Evolutionary conservation across 2,113 vertebrate genomes (phyloP).

Genomic region (Morone chrysops): DNA sequence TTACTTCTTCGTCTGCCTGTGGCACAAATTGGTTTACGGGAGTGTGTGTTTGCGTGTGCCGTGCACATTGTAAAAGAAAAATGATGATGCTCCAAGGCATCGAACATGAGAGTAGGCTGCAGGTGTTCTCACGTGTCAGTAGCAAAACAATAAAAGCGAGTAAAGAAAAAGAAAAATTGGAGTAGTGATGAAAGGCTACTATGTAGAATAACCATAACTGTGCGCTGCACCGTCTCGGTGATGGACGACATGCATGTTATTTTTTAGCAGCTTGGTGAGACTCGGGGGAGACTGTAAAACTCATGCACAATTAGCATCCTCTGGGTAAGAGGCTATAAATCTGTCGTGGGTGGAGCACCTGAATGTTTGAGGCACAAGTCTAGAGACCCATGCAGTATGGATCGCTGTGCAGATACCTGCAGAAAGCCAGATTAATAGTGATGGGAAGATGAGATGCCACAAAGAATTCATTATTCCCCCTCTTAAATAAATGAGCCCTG

Average conservation of each 20-base stretch:
- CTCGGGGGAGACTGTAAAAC: conserved; percentile 30
- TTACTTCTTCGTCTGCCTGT: conserved; percentile 63
- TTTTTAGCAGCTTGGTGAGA: conserved; percentile 27
- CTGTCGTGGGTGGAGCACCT: background rate
- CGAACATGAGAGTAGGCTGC: conserved; percentile 13
- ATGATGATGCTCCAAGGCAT: conserved; percentile 26
- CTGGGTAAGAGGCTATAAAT: conserved; percentile 28
- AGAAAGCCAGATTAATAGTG: conserved; percentile 71
- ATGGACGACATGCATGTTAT: conserved; percentile 35
- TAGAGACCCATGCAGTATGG: conserved; percentile 22
- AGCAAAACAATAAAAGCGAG: background rate
- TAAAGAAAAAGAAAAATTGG: conserved; percentile 4
- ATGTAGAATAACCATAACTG: background rate
- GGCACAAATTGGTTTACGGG: conserved; percentile 71
- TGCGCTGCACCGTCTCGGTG: background rate
- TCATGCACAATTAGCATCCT: conserved; percentile 44
- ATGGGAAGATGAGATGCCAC: conserved; percentile 77
- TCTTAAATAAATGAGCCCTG: conserved; percentile 78
- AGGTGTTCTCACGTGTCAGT: conserved; percentile 7
- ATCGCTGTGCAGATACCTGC: conserved; percentile 53
- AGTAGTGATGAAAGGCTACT: conserved; percentile 12
- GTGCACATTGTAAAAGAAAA: conserved; percentile 1
- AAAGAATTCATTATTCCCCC: conserved; percentile 76
- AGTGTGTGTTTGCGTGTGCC: conserved; percentile 35
- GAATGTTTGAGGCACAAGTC: conserved; percentile 16